These are phyloP conservation scores for Eurytoma adleriae DNA, from an alignment of 2,888 invertebrate genomes.

Conservation along the genomic window DNA sequence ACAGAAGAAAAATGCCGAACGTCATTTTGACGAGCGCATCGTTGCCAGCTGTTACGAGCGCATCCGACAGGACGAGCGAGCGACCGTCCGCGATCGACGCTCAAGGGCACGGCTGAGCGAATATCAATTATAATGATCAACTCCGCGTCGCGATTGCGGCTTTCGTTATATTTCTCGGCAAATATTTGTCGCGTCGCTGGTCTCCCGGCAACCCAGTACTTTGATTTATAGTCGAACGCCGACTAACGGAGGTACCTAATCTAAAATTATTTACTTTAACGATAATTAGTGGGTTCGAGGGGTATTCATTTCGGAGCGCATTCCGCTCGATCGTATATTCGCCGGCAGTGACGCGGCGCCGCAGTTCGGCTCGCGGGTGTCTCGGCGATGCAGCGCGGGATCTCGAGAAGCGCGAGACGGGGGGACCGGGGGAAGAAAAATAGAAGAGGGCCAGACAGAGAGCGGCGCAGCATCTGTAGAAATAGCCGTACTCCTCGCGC, in stretches of 20 bases:
- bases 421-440: conserved; percentile 31
- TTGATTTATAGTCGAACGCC: no score
- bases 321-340: conserved; percentile 48
- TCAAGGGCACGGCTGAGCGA: conserved; percentile 53
- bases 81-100: conserved; percentile 35
- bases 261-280: not conserved
- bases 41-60: conserved; percentile 65
- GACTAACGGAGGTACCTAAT: not conserved
- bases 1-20: conserved; percentile 66
- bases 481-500: conserved; percentile 45
- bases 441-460: conserved; percentile 2
- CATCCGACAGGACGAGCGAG: conserved; percentile 30
- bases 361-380: conserved; percentile 25
- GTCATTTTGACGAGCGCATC: conserved; percentile 66
- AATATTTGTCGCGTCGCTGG: conserved; percentile 36
- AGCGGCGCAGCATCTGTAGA: conserved; percentile 45
- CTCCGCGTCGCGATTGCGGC: conserved; percentile 33
- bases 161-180: conserved; percentile 42
- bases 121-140: conserved; percentile 55
- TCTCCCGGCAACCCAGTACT: no score
- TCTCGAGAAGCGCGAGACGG: conserved; percentile 44
- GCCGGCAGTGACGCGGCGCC: conserved; percentile 14
- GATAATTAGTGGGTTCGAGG: conserved; percentile 41
- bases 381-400: conserved; percentile 11
- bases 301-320: conserved; percentile 49